Base-by-base conservation (phyloP, 2,113 vertebrate genomes). In the Laterallus jamaicensis region DNA sequence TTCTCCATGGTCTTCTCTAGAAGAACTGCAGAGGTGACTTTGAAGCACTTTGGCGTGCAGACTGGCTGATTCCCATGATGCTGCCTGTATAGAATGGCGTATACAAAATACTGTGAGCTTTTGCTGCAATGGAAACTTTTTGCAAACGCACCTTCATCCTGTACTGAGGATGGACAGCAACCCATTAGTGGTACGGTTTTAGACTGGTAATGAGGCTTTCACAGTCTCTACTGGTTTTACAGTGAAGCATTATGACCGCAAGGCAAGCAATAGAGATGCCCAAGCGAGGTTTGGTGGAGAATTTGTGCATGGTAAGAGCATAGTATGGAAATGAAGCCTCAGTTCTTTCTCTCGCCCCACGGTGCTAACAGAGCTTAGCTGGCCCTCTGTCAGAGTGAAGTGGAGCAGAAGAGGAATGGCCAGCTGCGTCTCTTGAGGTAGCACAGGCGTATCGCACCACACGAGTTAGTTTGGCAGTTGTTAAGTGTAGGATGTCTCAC, bases 101-200 rank as follows among this genome's bases (percentile, higher is more conserved):
- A 39, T 87, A 76, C 44, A 92, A 93, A 95, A 90, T 96, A 92
- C 96, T 96, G 95, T 95, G 97, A 96, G 93, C 71, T 92, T 94
- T 88, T 88, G 63, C 70, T 88, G 32, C 84, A 21, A 2, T 26
- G 78, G 68, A 86, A 91, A 60, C 49, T 82, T 93, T 90, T 78
- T 67, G 58, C 76, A 55, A 25, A 47, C 0, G 0, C 50, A 19
- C 37, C 32, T 86, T 70, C 83, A 54, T 91, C 74, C 68, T 5
- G 4, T 71, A 77, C 47, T 12, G 39, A 69, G 71, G 79, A 32
- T 78, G 69, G 62, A 59, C 37, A 60, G 67, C 44, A 59, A 86
- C 44, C 52, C 44, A 4, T 32, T 35, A 12, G 47, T 1, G 25
- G 15, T 50, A 6, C 0, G 0, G 32, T 25, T 67, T 90, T 81